Evolutionary conservation across 1,140 invertebrate species (phyloP), one percentile per base, ranked within the genome.

Genomic region (Aporrectodea caliginosa): DNA sequence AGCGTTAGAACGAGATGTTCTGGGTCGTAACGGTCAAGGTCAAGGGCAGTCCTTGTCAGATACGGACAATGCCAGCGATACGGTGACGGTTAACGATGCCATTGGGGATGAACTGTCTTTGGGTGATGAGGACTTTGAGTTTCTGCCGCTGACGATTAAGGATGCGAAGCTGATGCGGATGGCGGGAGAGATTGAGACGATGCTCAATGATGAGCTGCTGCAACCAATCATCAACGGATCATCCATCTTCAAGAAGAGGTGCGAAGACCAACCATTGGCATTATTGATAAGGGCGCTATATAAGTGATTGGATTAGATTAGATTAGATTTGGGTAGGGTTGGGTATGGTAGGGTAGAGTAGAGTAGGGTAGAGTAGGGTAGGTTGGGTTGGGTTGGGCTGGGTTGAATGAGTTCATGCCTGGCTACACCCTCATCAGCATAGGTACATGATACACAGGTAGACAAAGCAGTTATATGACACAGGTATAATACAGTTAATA

Each of bases 181-280:
- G 14, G 85, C 84, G 78, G 85, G 82, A 72, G 84, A 87, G 69
- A 58, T 86, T 2, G 85, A 87, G 78, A 83, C 82, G 35, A 33
- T 86, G 74, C 82, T 87, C 1, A 84, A 85, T 69, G 81, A 84
- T 79, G 81, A 87, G 77, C 78, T 87, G 0, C 80, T 86, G n/a
- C 84, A 85, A 31, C 85, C 85, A 29, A 82, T 83, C 16, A 75
- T 85, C 31, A 81, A 81, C 1, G 78, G 81, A 12, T 83, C 79
- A 31, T 82, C 78, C 32, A 75, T 74, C 31, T 77, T 79, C 33
- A 77, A 35, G 16, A 79, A 73, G 69, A 79, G 81, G 81, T 77
- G 12, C 16, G n/a, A n/a, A n/a, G n/a, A n/a, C n/a, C n/a, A n/a
- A n/a, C n/a, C n/a, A n/a, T n/a, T n/a, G n/a, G n/a, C n/a, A n/a